Conservation (phyloP, 1,140 invertebrate species). For the Heliconius eleuchia region DNA sequence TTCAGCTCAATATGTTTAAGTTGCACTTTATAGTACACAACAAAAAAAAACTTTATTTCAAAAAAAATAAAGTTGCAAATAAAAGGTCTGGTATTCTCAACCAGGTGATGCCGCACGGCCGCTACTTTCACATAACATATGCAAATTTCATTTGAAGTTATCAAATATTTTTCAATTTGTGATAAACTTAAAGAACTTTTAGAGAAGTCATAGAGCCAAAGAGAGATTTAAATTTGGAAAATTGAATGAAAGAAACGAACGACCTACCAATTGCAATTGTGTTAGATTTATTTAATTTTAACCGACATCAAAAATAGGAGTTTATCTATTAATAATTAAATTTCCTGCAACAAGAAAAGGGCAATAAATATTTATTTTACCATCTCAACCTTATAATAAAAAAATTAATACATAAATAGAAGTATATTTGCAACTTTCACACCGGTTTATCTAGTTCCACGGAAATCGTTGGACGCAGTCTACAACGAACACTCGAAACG, state of each 20-base stretch:
- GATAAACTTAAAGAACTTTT: not conserved
- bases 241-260: no score
- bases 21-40: not conserved
- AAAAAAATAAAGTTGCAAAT: not conserved
- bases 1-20: not conserved
- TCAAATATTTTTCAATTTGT: not conserved
- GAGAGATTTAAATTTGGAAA: not conserved
- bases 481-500: conserved; percentile 19
- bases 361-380: not conserved
- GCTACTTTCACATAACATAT: not conserved
- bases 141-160: conserved; percentile 2
- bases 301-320: no score
- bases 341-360: not conserved
- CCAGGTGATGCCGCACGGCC: not conserved
- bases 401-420: not conserved
- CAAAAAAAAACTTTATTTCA: not conserved
- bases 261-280: not conserved
- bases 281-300: no score
- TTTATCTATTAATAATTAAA: no score
- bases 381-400: no score
- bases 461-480: not conserved
- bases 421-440: not conserved
- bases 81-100: not conserved
- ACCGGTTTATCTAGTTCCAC: conserved; percentile 3
- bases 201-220: not conserved